Percentiles rank a stretch among this genome's conserved stretches.
Conservation (phyloP, 2,113 vertebrate genomes). For the Cynocephalus volans region DNA sequence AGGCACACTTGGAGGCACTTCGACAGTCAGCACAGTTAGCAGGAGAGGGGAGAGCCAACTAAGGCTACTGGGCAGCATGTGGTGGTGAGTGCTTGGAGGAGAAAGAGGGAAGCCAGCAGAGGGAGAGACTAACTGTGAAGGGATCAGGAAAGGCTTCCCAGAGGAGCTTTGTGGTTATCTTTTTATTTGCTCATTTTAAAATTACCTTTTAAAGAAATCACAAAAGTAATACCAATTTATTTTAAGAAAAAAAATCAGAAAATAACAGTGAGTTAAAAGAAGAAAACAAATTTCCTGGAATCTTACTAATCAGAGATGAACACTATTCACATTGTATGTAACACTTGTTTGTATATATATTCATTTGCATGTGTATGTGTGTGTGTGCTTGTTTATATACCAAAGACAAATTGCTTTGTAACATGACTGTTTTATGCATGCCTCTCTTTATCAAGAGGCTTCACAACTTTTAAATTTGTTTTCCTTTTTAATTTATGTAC, state of each 20-base stretch:
- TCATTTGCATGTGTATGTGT: background rate
- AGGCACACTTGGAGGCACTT: background rate
- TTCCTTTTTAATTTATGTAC: background rate
- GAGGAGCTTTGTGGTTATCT: background rate
- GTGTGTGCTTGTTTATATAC: background rate
- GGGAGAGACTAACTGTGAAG: background rate
- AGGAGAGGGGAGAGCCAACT: background rate
- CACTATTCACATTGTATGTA: background rate
- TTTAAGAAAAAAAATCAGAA: background rate
- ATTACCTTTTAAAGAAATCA: slow-evolving; percentile 48
- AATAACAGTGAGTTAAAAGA: slow-evolving; percentile 27
- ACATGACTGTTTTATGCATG: background rate
- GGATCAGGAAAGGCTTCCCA: background rate
- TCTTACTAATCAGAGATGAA: background rate
- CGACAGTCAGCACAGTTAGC: background rate
- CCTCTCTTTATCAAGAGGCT: background rate
- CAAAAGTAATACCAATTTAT: background rate
- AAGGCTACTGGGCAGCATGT: background rate
- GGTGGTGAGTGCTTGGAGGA: background rate
- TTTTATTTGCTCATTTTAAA: slow-evolving; percentile 38
- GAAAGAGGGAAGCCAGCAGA: background rate
- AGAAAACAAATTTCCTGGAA: background rate
- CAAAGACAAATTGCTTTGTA: background rate
- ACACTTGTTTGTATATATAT: background rate
- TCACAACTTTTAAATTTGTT: background rate